Evolutionary conservation across 2,888 invertebrate species (phyloP), one percentile per base, ranked within the genome.

Genomic region (Caenorhabditis sp.): DNA sequence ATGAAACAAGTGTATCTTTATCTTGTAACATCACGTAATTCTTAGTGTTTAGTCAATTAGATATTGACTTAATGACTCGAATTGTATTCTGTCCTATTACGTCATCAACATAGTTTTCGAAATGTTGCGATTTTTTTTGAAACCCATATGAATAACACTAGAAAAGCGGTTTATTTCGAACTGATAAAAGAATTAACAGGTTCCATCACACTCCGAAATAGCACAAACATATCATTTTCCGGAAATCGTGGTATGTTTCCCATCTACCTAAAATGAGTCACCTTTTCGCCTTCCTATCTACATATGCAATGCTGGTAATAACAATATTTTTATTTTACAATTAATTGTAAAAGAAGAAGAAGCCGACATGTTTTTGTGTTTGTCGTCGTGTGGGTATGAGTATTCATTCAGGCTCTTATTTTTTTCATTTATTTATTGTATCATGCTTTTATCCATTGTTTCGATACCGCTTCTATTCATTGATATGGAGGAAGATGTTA

Each of bases 371-470:
- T n/a, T 20, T 52, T 10, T 52, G 52, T 52, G 20, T 52, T 10
- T 10, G 23, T n/a, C 4, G 8, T 10, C 21, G 52, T 52, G 20
- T 52, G 21, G 10, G 21, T 52, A 3, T 21, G 52, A 21, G 23
- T 23, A 20, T 52, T 23, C 20, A 23, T 23, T 52, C 70, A 66
- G 66, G 62, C 43, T 43, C 66, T 62, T 70, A n/a, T n/a, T n/a
- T n/a, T 63, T 66, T 59, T 53, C 70, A 65, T 67, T 63, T 62
- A 59, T 57, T 21, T 26, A 66, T 70, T 70, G 66, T 70, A 66
- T 66, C 70, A 66, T 31, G 38, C 70, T 63, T 66, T 70, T 65
- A 70, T 63, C 66, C 56, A 38, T 66, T 52, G 20, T 52, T 23
- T 23, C 52, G 21, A 23, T 52, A 23, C 23, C 52, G 21, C 52